These are phyloP conservation scores for Agonopterix subpropinquella DNA, from an alignment of 2,888 invertebrate genomes.

Conservation along the genomic window DNA sequence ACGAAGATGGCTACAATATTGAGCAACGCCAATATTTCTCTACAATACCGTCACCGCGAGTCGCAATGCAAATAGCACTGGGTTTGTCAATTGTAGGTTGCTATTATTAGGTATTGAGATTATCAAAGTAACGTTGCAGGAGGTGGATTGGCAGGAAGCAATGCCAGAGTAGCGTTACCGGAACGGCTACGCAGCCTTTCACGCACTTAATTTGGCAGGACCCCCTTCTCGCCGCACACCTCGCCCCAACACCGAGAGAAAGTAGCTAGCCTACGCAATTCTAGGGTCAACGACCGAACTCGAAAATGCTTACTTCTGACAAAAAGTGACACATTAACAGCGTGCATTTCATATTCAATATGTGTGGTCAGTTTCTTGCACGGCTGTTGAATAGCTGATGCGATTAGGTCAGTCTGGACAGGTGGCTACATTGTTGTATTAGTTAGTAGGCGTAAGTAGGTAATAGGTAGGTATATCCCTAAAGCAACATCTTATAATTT, in stretches of 20 bases:
- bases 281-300: conserved; percentile 71
- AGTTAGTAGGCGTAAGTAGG: too few relatives aligned
- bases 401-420: conserved; percentile 48
- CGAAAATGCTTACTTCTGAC: conserved; percentile 71
- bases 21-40: conserved; percentile 28
- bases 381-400: conserved; percentile 51
- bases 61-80: not conserved
- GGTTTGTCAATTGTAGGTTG: conserved; percentile 1
- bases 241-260: conserved; percentile 61
- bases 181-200: conserved; percentile 66
- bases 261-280: conserved; percentile 75
- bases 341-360: conserved; percentile 67
- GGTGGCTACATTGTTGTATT: conserved; percentile 30
- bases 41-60: conserved; percentile 12
- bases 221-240: conserved; percentile 56
- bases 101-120: not conserved
- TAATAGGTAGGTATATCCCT: conserved; percentile 6
- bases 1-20: conserved; percentile 33
- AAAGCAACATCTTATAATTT: too few relatives aligned
- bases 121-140: conserved; percentile 15
- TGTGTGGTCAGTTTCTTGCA: conserved; percentile 68
- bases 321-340: conserved; percentile 71
- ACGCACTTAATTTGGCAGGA: conserved; percentile 74
- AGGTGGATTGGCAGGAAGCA: conserved; percentile 21
- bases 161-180: conserved; percentile 30